Evolutionary conservation across 2,797 vertebrate genomes (phyloP).

Genomic region (Leucoraja ocellata): DNA sequence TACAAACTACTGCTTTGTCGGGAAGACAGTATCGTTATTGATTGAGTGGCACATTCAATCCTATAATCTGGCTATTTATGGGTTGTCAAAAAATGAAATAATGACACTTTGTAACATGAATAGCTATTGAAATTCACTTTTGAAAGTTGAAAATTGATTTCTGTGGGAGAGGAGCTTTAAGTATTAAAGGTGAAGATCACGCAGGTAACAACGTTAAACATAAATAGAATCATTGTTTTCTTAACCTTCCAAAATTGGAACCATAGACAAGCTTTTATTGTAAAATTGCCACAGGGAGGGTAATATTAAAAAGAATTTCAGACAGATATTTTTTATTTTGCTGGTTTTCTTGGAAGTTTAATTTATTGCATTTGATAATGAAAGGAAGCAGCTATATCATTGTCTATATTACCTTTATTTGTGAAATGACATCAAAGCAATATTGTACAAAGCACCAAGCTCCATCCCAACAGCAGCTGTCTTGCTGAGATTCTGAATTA

Average conservation of each 20-base stretch:
- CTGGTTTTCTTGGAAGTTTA: not conserved
- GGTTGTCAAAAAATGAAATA: conserved; percentile 1
- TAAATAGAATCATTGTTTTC: not conserved
- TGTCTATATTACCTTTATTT: not conserved
- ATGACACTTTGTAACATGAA: not conserved
- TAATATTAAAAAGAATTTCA: not conserved
- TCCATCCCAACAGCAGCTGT: not conserved
- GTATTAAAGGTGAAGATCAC: not conserved
- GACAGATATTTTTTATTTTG: conserved; percentile 2
- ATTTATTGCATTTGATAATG: not conserved
- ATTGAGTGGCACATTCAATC: not conserved
- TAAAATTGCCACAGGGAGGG: not conserved
- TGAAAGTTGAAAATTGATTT: not conserved
- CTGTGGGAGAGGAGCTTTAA: conserved; percentile 1
- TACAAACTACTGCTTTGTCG: not conserved
- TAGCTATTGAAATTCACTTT: not conserved
- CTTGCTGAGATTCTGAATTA: not conserved
- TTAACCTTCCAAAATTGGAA: not conserved
- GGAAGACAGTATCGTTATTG: not conserved
- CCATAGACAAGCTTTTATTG: not conserved
- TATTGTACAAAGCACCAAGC: not conserved
- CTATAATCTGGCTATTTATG: not conserved
- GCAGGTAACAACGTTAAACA: not conserved
- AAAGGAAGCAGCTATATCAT: not conserved
- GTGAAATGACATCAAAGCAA: not conserved